phyloP scores from a whole-genome alignment of 2,888 invertebrate genomes.

The Zeuzera pyrina region DNA sequence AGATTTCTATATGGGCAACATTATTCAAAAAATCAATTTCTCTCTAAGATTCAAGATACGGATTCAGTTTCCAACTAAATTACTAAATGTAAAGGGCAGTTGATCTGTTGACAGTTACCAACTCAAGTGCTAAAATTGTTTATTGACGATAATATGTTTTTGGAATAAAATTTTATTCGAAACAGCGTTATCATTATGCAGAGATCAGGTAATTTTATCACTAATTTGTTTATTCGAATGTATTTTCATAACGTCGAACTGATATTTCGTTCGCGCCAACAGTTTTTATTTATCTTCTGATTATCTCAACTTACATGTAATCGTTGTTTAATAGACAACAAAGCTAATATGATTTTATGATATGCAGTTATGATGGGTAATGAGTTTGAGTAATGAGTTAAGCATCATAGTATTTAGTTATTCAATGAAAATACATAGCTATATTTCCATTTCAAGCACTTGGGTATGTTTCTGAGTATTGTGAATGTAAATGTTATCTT shows the following conservation, averaged over 20 bases:
- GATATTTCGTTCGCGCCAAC: constrained; percentile 8
- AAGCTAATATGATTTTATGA: too few relatives aligned
- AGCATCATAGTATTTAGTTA: too few relatives aligned
- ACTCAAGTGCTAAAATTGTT: constrained; percentile 43
- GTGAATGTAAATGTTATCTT: too few relatives aligned
- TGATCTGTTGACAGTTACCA: constrained; percentile 55
- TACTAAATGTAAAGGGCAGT: constrained; percentile 65
- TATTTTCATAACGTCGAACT: background rate
- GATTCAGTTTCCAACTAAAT: too few relatives aligned
- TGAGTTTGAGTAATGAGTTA: too few relatives aligned
- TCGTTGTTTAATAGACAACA: constrained; percentile 6
- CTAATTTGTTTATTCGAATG: background rate
- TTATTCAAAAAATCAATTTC: constrained; percentile 55
- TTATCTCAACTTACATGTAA: background rate
- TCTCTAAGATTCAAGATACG: too few relatives aligned
- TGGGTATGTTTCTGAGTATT: too few relatives aligned
- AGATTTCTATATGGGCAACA: constrained; percentile 29
- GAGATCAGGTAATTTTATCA: constrained; percentile 55
- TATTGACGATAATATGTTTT: constrained; percentile 59
- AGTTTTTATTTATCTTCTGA: constrained; percentile 1
- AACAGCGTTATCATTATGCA: constrained; percentile 48
- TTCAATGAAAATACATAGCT: too few relatives aligned
- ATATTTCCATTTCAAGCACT: too few relatives aligned
- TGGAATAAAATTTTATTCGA: constrained; percentile 45
- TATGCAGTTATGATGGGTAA: too few relatives aligned